Percentiles rank a stretch among this genome's conserved stretches.
Conservation (phyloP, 53 echinoderm and acorn worm genomes). For the Actinopyga echinites region DNA sequence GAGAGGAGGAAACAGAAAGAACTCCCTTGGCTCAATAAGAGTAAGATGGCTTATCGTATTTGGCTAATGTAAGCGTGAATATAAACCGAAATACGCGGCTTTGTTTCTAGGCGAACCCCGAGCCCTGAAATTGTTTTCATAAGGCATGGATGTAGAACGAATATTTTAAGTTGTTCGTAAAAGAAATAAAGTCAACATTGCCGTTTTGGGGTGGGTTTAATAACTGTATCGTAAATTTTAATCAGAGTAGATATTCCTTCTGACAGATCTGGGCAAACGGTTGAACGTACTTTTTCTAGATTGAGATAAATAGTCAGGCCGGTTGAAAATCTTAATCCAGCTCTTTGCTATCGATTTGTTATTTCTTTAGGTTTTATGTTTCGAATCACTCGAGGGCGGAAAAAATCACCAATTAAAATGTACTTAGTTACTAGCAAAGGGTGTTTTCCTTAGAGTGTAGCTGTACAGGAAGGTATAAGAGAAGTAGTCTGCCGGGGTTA, state of each 20-base stretch:
- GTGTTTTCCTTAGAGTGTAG: constrained; percentile 3
- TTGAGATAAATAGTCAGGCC: not conserved
- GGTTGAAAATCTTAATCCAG: constrained; percentile 27
- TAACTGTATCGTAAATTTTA: not conserved
- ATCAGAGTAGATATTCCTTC: not conserved
- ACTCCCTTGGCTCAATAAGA: not conserved
- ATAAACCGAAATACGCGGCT: too few relatives aligned
- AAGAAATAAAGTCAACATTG: too few relatives aligned
- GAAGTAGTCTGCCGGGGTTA: constrained; percentile 14
- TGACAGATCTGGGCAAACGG: constrained; percentile 13
- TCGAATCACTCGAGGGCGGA: constrained; percentile 34
- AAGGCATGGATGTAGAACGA: too few relatives aligned
- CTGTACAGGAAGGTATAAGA: not conserved
- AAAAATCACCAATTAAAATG: constrained; percentile 51
- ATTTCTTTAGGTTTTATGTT: constrained; percentile 32
- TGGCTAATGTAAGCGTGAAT: too few relatives aligned
- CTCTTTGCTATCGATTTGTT: constrained; percentile 31
- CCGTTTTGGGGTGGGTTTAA: not conserved
- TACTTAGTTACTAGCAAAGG: constrained; percentile 39
- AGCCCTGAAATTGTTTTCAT: too few relatives aligned
- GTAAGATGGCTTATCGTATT: not conserved
- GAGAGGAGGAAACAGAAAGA: not conserved
- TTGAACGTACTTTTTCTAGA: constrained; percentile 22
- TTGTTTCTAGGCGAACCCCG: too few relatives aligned
- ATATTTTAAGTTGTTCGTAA: too few relatives aligned